These are phyloP conservation scores for Neoniphon sammara DNA, from an alignment of 2,797 vertebrate species.

Conservation along the genomic window DNA sequence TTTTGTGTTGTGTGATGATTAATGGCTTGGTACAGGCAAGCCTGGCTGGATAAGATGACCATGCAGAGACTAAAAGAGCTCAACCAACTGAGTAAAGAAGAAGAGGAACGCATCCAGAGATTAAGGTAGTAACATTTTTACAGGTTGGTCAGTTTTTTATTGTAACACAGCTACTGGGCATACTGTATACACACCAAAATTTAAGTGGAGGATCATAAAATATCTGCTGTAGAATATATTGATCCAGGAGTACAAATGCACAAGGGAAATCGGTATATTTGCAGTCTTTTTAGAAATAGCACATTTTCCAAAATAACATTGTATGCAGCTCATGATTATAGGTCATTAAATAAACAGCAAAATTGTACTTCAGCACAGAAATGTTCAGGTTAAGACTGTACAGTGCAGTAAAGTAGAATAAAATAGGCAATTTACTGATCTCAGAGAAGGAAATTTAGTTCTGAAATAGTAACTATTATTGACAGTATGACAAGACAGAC, in stretches of 20 bases:
- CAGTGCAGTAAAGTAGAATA: too few relatives aligned
- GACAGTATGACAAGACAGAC: not conserved
- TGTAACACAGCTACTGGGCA: not conserved
- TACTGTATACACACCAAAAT: too few relatives aligned
- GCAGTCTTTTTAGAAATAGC: too few relatives aligned
- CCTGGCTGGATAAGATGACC: constrained; percentile 83
- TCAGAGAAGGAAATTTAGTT: not conserved
- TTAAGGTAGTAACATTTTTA: constrained; percentile 71
- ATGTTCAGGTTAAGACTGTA: too few relatives aligned
- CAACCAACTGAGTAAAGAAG: constrained; percentile 78
- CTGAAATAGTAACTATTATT: not conserved
- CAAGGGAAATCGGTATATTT: too few relatives aligned
- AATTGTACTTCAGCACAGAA: too few relatives aligned
- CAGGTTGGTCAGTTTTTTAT: not conserved
- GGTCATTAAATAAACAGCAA: too few relatives aligned
- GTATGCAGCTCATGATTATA: too few relatives aligned
- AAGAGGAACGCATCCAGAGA: constrained; percentile 75
- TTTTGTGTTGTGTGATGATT: constrained; percentile 45
- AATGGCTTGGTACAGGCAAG: constrained; percentile 75
- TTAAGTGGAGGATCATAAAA: too few relatives aligned
- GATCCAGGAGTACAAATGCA: too few relatives aligned
- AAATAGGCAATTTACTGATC: too few relatives aligned
- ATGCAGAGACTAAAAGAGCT: constrained; percentile 79
- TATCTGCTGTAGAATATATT: not conserved
- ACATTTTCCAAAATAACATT: too few relatives aligned